Percentiles rank a stretch among this genome's conserved stretches.
Conservation (phyloP, 2,797 vertebrate genomes). For the Acanthurus leucopareius region DNA sequence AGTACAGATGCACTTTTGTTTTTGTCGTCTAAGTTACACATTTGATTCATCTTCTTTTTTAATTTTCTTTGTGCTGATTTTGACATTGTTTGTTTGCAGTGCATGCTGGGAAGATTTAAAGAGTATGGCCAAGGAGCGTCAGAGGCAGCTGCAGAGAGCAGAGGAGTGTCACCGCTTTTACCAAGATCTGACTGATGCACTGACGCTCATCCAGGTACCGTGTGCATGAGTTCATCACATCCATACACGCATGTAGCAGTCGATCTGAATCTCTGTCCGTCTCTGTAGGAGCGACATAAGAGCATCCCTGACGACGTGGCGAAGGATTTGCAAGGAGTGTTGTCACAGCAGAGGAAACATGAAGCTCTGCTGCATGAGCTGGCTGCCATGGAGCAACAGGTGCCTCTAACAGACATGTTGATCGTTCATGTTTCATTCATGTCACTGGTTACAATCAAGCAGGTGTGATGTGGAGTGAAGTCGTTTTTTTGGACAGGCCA, state of each 20-base stretch:
- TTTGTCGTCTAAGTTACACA: neutral
- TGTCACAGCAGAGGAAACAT: slow-evolving; percentile 88
- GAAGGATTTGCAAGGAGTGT: slow-evolving; percentile 87
- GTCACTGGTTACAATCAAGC: no score
- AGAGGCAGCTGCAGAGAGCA: slow-evolving; percentile 81
- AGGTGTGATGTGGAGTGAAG: no score
- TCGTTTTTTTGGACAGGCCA: no score
- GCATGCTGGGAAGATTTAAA: slow-evolving; percentile 88
- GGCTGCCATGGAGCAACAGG: slow-evolving; percentile 86
- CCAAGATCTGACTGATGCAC: slow-evolving; percentile 88
- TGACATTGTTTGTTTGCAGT: slow-evolving; percentile 68
- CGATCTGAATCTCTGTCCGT: neutral
- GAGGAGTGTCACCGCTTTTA: slow-evolving; percentile 84
- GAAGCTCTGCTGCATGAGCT: slow-evolving; percentile 88
- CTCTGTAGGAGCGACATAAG: slow-evolving; percentile 87
- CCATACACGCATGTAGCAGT: no score
- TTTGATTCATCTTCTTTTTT: neutral
- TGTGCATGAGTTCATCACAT: neutral
- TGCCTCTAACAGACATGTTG: slow-evolving; percentile 45
- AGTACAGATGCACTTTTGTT: neutral
- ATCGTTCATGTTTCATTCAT: no score
- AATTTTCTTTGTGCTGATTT: neutral
- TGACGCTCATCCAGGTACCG: slow-evolving; percentile 87
- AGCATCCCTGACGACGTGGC: slow-evolving; percentile 89
- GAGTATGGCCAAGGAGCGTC: slow-evolving; percentile 76